Evolutionary conservation across 2,888 invertebrate genomes (phyloP), one percentile per base, ranked within the genome.

Genomic region (Idaea aversata): DNA sequence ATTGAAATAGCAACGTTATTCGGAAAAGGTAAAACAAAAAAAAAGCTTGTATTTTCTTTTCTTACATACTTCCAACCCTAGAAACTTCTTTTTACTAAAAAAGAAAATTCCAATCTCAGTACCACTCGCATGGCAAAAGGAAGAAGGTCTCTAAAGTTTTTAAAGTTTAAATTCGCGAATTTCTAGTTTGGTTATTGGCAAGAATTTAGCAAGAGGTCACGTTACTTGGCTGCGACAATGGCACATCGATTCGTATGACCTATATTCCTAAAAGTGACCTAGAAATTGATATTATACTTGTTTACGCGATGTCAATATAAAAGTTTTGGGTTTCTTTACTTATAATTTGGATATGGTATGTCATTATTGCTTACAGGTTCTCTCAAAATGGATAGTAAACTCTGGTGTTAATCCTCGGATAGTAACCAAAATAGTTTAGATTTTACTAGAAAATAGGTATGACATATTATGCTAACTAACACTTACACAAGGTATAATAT

Each of bases 251-350:
- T 47, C 25, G 47, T 10, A 4, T 47, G 47, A 47, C 47, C 47
- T 47, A 47, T 47, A 47, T 47, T 47, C 47, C 47, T 47, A 47
- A 47, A 47, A 47, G 47, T 47, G 47, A 47, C 47, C 47, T 47
- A 47, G 47, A 47, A 47, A 47, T 47, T 47, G 10, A 47, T 10
- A 13, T 10, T 47, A 47, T 10, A 10, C 47, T 47, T 47, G 25
- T 25, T 25, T 25, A 25, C 25, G 25, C 25, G 25, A 2, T 25
- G 25, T 4, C 5, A 10, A 13, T 3, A 13, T 47, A 13, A 47
- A 0, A 5, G 2, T 47, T 47, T 13, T 47, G 47, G 47, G 10
- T 47, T 10, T 47, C 10, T 7, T 47, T 47, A 47, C 10, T 47
- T 47, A 10, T 47, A 13, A 47, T 47, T 47, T 5, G 47, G 13